Evolutionary conservation across 2,113 vertebrate genomes (phyloP), one percentile per base, ranked within the genome.

Genomic region (Oceanites oceanicus): DNA sequence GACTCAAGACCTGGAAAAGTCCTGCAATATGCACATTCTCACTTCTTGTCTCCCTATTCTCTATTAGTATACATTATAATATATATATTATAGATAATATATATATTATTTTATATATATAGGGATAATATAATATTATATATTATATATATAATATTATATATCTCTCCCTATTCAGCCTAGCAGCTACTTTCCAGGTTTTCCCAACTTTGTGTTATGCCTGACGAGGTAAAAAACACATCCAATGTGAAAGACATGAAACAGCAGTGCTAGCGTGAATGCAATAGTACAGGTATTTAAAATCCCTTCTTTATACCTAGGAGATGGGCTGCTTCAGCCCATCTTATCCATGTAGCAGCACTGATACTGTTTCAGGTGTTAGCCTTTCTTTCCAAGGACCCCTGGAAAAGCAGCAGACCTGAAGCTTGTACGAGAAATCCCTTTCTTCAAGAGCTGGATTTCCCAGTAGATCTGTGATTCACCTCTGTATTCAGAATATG

Each of bases 201-300:
- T 88, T 78, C 32, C 66, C n/a, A 72, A 15, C 6, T 63, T 55
- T 23, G 11, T 50, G 25, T 59, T 86, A 44, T 3, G 30, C 23
- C 22, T 72, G 13, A 38, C 3, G 5, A 74, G 10, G 32, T 27
- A 42, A 78, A 90, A 92, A 66, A 5, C 7, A 45, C 7, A 59
- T 38, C 27, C 22, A 71, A 58, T 0, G 2, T n/a, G 16, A 44
- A 90, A 93, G 11, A 56, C 0, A 0, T 34, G 42, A 53, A 86
- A 56, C 6, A 55, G 45, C 25, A 73, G 59, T 5, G 17, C n/a
- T 65, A 62, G 5, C 27, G 65, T 25, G 12, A 94, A 58, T 16
- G 8, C 25, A 67, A 9, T 10, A 80, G 7, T 12, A 42, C 3
- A 55, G 6, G 20, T 27, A 40, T 61, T 77, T 52, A 20, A 88